phyloP scores from a whole-genome alignment of 1,140 invertebrate species.

The Caenorhabditis remanei region DNA sequence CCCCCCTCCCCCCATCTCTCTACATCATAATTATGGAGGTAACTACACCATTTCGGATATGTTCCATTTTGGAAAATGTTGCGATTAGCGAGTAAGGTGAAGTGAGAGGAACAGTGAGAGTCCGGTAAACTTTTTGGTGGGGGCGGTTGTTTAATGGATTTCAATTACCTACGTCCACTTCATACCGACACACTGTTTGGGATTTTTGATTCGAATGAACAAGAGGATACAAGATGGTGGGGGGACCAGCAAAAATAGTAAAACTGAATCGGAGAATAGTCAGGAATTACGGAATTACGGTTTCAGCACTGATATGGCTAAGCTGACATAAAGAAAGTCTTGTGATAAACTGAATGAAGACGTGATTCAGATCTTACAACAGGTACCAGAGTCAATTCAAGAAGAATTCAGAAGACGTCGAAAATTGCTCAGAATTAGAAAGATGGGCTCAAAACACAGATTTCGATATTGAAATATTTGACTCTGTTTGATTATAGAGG shows the following conservation, averaged over 20 bases:
- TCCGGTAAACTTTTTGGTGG: slow-evolving; percentile 25
- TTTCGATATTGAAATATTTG: too few species aligned
- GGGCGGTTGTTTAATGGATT: slow-evolving; percentile 51
- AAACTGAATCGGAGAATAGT: too few species aligned
- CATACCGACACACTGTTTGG: slow-evolving; percentile 39
- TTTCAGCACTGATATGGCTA: too few species aligned
- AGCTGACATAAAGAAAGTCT: too few species aligned
- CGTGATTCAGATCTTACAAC: too few species aligned
- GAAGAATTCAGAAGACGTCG: too few species aligned
- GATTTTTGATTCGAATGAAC: neutral
- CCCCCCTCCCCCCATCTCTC: neutral
- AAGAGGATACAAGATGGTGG: neutral
- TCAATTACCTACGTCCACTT: slow-evolving; percentile 55
- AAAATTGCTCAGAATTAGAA: too few species aligned
- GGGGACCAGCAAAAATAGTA: neutral
- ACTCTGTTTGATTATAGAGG: too few species aligned
- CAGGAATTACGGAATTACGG: too few species aligned
- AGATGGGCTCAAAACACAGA: too few species aligned
- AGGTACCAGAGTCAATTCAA: too few species aligned
- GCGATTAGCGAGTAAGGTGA: slow-evolving; percentile 52
- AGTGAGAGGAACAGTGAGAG: slow-evolving; percentile 42
- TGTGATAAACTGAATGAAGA: too few species aligned
- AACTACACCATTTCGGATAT: slow-evolving; percentile 54
- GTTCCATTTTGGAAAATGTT: slow-evolving; percentile 47
- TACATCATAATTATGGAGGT: slow-evolving; percentile 47